Percentiles rank a stretch among this genome's conserved stretches.
These are phyloP conservation scores for Poeciliopsis paucimaculata DNA, from an alignment of 2,797 vertebrate species.

Conservation along the genomic window DNA sequence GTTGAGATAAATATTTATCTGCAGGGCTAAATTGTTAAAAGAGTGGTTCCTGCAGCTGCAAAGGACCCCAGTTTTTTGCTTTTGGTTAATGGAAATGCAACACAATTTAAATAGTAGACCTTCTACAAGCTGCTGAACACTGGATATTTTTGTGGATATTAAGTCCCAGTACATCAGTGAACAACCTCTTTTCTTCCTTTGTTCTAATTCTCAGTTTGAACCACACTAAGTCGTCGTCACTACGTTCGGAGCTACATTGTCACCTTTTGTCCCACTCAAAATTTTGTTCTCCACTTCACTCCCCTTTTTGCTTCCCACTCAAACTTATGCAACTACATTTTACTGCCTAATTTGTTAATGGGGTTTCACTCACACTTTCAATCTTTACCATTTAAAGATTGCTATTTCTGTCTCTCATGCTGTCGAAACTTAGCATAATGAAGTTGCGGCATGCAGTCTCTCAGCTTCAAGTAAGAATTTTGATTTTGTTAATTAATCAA, in stretches of 20 bases:
- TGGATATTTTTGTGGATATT: background rate
- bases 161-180: background rate
- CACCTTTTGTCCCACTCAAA: too few relatives aligned
- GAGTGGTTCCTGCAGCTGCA: too few relatives aligned
- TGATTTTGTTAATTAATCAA: background rate
- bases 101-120: background rate
- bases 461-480: background rate
- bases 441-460: background rate
- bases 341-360: background rate
- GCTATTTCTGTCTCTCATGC: background rate
- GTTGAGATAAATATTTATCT: too few relatives aligned
- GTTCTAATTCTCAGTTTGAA: background rate
- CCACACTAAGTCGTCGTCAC: background rate
- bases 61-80: background rate
- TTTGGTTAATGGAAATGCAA: background rate
- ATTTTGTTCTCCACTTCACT: too few relatives aligned
- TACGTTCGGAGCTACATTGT: background rate
- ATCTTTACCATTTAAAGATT: background rate
- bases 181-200: background rate
- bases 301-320: too few relatives aligned
- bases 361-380: background rate
- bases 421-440: background rate
- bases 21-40: too few relatives aligned
- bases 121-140: background rate
- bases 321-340: background rate